Base-by-base conservation (phyloP, 2,113 vertebrate genomes). In the Myotis brandtii region DNA sequence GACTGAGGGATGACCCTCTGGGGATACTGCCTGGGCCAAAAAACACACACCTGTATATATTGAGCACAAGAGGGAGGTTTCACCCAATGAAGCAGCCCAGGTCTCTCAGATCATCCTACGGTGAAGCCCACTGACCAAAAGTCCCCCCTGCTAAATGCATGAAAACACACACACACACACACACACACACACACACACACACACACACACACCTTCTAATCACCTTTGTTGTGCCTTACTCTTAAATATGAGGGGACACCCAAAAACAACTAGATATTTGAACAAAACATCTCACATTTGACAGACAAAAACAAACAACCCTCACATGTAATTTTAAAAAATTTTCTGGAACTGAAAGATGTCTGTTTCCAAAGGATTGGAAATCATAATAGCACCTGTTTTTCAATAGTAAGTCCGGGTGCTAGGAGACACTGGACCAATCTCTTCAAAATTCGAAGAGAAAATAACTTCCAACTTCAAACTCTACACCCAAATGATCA, bases 331-430 rank as follows among this genome's bases (percentile, higher is more conserved):
- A 56, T 73, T 72, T 73, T 46, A 13, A 30, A 23, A 91, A 34
- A 66, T 67, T 69, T 96, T 56, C 40, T 56, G 79, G 85, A 92
- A 48, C 59, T 90, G 23, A 95, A 86, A 20, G 59, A 17, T 91
- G 48, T 56, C 40, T 46, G 20, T 81, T 95, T 86, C 56, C 79
- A 76, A 87, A 77, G 88, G 34, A 75, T 0, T 48, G 34, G 66
- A n/a, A 89, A 67, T 52, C 10, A 46, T 23, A 90, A 90, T 6
- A 30, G 52, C 34, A 86, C 13, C 6, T n/a, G 66, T 76, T 64
- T 81, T 72, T 66, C 9, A 52, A 64, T 3, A 37, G 9, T 20
- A 81, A 18, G 79, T 84, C 7, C 52, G 56, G 64, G 23, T 79
- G 11, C n/a, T 77, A 20, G 56, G 32, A 77, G 20, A 81, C 56